Evolutionary conservation across 2,888 invertebrate species (phyloP), one percentile per base, ranked within the genome.

Genomic region (Labia minor): DNA sequence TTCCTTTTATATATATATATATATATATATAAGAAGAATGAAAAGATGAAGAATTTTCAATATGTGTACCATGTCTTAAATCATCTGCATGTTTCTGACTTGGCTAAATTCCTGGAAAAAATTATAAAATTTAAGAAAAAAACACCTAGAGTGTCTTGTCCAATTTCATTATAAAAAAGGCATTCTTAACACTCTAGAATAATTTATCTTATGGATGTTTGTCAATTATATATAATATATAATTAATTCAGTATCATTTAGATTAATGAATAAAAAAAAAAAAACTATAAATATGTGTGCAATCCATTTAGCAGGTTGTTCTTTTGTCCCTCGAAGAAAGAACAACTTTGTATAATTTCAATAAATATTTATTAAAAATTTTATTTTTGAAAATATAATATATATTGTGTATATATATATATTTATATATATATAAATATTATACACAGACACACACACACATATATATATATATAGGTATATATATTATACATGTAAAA

Each of bases 181-280:
- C 14, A 49, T 8, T n/a, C 49, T 49, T 3, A 49, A 49, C n/a
- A 16, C 49, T 49, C 49, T 49, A 49, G 49, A 14, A 8, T 49
- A 49, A 49, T 49, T 49, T 16, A 49, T n/a, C 49, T 49, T 49
- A 16, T 49, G 49, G 49, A 49, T 49, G 49, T 49, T 49, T 49
- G 49, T 49, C 49, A 49, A 49, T 49, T 49, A 49, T 49, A 26
- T 26, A 26, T 26, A 26, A 6, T 26, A 26, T 26, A 26, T 26
- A 26, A 26, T 26, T 6, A 6, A 26, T 6, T 26, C 4, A 26
- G 26, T 26, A 26, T 26, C 26, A 26, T 26, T 26, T 26, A 26
- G 26, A 26, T 8, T n/a, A n/a, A n/a, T n/a, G n/a, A n/a, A n/a
- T n/a, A 26, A 26, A 6, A 8, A 8, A 26, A 26, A 26, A 49